A percentile compares a stretch with the other conserved stretches of the same genome.
phyloP scores from a whole-genome alignment of 2,888 invertebrate genomes.

The Rhimphoctona megacephalus region DNA sequence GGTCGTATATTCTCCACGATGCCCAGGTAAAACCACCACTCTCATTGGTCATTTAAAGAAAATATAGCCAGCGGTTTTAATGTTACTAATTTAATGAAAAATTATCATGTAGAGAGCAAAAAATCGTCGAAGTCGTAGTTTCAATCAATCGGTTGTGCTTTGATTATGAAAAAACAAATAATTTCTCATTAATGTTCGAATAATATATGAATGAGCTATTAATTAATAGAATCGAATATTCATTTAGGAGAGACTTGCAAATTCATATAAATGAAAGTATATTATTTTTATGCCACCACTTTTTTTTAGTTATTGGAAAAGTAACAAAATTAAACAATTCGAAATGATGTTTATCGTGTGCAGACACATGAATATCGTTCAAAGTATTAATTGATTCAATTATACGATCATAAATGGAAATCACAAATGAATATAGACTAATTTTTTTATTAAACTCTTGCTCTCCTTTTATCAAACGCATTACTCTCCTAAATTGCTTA shows the following conservation, averaged over 20 bases:
- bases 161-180: background rate
- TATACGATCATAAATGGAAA: background rate
- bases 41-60: slow-evolving; percentile 18
- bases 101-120: background rate
- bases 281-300: background rate
- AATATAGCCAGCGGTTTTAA: background rate
- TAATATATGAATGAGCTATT: background rate
- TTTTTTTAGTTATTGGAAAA: background rate
- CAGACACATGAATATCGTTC: background rate
- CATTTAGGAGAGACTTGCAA: background rate
- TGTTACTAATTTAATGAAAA: background rate
- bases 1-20: slow-evolving; percentile 15
- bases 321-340: background rate
- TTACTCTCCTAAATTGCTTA: background rate
- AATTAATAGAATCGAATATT: background rate
- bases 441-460: no score
- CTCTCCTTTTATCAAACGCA: no score
- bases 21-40: background rate
- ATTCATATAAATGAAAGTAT: background rate
- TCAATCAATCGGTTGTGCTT: background rate
- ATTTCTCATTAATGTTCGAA: background rate
- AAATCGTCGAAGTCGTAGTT: background rate
- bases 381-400: background rate
- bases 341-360: background rate
- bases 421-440: background rate